Evolutionary conservation across 2,888 invertebrate species (phyloP), one percentile per base, ranked within the genome.

Genomic region (Apantesis nais): DNA sequence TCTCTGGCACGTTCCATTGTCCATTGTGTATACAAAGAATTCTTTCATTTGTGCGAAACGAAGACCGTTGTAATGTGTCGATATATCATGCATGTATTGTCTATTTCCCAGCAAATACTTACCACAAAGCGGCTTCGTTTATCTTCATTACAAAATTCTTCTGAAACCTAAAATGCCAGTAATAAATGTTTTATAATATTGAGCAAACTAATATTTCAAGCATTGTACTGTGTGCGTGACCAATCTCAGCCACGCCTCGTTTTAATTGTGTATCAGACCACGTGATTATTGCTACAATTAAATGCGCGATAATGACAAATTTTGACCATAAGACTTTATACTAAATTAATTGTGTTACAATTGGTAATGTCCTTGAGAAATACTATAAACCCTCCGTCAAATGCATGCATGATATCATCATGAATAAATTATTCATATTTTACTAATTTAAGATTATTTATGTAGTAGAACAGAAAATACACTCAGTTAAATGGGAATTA

Each of bases 11-110:
- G 85, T 85, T 85, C 89, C 89, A 92, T 92, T 93, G 92, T 92
- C 86, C 90, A 92, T 92, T 93, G 91, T 92, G 79, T 82, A 66
- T 84, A 81, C 81, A 85, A 89, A 88, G 89, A 90, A 91, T 88
- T 90, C 90, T 88, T 91, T 89, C 89, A 88, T 87, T 91, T 89
- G 88, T 88, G 88, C 86, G 87, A 89, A 91, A 86, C 86, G 83
- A 87, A 85, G 84, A 86, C 78, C 80, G 78, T 81, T 81, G 80
- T 81, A 83, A 86, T 83, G 81, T 81, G 83, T 84, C 86, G 82
- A 85, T 86, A 85, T 82, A 86, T 86, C 83, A 86, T 80, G 74
- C 73, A 74, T 68, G 83, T 85, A 86, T 89, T 89, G 88, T 89
- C 79, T 85, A 71, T 74, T 76, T 75, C 84, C 73, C 78, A 75